Conservation (phyloP, 2,888 invertebrate genomes). For the Drosophila melanosoma region DNA sequence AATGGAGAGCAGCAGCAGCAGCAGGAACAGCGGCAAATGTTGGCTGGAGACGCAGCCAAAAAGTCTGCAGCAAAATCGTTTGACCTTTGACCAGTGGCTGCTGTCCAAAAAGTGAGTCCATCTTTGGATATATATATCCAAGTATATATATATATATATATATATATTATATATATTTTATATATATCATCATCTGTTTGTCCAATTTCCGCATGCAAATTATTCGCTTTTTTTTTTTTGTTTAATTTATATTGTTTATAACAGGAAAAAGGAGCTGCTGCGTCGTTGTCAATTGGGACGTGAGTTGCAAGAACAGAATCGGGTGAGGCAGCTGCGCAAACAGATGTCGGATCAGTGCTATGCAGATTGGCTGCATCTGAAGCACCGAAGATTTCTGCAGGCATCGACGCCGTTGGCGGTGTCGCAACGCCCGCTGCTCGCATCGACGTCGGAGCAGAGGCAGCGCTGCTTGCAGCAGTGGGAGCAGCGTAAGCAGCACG, state of each 20-base stretch:
- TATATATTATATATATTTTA: background rate
- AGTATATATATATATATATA: background rate
- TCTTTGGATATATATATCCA: background rate
- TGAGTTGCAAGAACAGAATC: conserved; percentile 11
- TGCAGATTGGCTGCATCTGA: conserved; percentile 40
- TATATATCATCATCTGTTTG: background rate
- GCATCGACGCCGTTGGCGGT: background rate
- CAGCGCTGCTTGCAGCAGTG: conserved; percentile 24
- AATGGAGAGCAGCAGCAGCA: background rate
- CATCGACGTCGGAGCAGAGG: background rate
- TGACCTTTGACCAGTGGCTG: conserved; percentile 53
- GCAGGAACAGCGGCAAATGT: background rate
- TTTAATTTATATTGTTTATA: too few species aligned
- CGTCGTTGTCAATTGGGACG: conserved; percentile 25
- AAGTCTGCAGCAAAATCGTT: background rate
- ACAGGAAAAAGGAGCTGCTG: conserved; percentile 23
- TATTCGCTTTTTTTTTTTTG: background rate
- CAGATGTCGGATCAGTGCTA: conserved; percentile 38
- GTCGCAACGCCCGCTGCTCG: background rate
- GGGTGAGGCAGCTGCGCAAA: conserved; percentile 34
- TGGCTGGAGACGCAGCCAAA: background rate
- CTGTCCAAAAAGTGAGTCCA: conserved; percentile 44
- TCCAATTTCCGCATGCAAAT: background rate
- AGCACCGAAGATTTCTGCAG: conserved; percentile 5
- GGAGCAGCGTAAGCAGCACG: conserved; percentile 36